Conservation (phyloP, 2,797 vertebrate genomes). For the Danio choprae region DNA sequence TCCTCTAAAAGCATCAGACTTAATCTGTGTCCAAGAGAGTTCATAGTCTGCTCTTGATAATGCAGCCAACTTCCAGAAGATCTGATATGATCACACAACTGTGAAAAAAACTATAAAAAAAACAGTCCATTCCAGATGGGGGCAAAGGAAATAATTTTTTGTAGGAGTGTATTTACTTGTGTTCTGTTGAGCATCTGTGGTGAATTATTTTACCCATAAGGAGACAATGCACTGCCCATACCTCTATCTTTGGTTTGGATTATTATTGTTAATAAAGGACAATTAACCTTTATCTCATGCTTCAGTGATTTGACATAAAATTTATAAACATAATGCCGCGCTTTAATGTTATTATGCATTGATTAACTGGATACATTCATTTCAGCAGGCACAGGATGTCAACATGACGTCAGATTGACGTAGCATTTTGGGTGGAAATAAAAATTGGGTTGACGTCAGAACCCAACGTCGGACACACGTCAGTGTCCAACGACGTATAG, state of each 20-base stretch:
- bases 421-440: too few relatives aligned
- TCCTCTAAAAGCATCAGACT: conserved; percentile 1
- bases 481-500: too few relatives aligned
- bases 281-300: not conserved
- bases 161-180: conserved; percentile 54
- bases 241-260: not conserved
- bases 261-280: not conserved
- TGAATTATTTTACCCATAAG: conserved; percentile 60
- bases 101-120: conserved; percentile 24
- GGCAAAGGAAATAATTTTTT: conserved; percentile 35
- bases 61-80: conserved; percentile 45
- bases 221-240: conserved; percentile 14
- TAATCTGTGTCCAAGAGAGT: conserved; percentile 30
- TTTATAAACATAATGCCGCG: not conserved
- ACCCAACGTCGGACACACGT: too few relatives aligned
- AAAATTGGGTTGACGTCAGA: too few relatives aligned
- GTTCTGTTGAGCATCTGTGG: conserved; percentile 57
- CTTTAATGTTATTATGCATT: not conserved
- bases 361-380: not conserved
- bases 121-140: conserved; percentile 1
- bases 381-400: too few relatives aligned
- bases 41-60: conserved; percentile 43
- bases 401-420: too few relatives aligned
- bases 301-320: not conserved
- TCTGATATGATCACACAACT: conserved; percentile 50